Base-by-base conservation (phyloP, 2,797 vertebrate genomes). In the Amblyopsis hoosieri region DNA sequence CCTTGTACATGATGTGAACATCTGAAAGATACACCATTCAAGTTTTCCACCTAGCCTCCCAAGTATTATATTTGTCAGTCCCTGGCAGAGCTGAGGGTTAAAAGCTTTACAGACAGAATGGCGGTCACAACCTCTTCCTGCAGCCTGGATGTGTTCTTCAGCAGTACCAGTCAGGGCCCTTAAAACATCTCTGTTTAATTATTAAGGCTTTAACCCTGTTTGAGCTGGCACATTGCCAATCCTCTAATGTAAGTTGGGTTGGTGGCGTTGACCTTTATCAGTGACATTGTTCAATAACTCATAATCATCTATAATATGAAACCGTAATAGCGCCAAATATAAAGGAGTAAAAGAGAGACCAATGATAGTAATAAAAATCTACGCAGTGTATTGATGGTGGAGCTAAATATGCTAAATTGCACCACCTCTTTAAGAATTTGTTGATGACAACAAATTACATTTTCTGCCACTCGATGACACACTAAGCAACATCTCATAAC, bases 231-330 rank as follows among this genome's bases (percentile, higher is more conserved):
- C 74, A 72, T 72, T 81, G 69, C 79, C 77, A 86, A 89, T 86
- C 71, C 75, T 78, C 57, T 70, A 50, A 77, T 83, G 84, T 84
- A 86, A 86, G 71, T 84, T 78, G 81, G 68, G 60, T 84, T 85
- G 84, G 89, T 75, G 51, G 72, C 73, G 78, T 71, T 82, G 83
- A 90, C 88, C 85, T 92, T 91, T 90, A 71, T 77, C 66, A 37
- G 67, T 81, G 72, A 82, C 83, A 82, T 85, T 82, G 77, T 87
- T 90, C 67, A 83, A 74, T 83, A 81, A 69, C 66, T 66, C 62
- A 73, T 80, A 77, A 86, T 89, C 63, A 68, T 84, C 71, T 84
- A 70, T 73, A 79, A 86, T 84, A 79, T 81, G 71, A 85, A 85
- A 86, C 67, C 48, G 53, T 79, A 78, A 87, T 82, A 85, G 81